phyloP scores from a whole-genome alignment of 1,140 invertebrate genomes.

The Dinoponera quadriceps region DNA sequence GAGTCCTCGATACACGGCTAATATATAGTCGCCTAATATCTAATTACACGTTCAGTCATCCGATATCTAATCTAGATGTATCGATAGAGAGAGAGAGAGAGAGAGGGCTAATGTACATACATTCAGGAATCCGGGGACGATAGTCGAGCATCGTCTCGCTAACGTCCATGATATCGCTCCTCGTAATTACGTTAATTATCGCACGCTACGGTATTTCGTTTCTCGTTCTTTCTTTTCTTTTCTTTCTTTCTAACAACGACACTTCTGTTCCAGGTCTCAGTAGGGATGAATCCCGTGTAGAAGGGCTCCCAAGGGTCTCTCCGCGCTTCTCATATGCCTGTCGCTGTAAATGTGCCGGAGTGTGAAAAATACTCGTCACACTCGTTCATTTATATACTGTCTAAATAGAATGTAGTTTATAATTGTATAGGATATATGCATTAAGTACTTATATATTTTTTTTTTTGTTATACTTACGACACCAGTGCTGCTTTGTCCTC shows the following conservation, averaged over 20 bases:
- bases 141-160: no score
- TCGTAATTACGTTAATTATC: no score
- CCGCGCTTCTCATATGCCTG: slow-evolving; percentile 7
- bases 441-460: slow-evolving; percentile 37
- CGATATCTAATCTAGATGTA: no score
- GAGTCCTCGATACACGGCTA: no score
- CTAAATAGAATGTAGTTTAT: slow-evolving; percentile 47
- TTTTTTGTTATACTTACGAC: slow-evolving; percentile 43
- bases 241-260: neutral
- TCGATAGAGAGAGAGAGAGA: no score
- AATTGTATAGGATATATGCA: slow-evolving; percentile 33
- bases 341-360: slow-evolving; percentile 3
- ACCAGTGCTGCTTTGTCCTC: slow-evolving; percentile 40
- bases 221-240: no score
- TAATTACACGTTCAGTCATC: no score
- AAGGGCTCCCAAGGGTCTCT: slow-evolving; percentile 1
- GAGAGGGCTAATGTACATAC: no score
- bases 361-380: slow-evolving; percentile 42
- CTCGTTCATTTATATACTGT: slow-evolving; percentile 19
- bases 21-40: no score
- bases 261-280: slow-evolving; percentile 14
- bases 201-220: no score
- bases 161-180: no score
- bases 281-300: neutral
- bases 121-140: no score